Base-by-base conservation (phyloP, 1,140 invertebrate species). In the Ptiloglossa arizonensis region DNA sequence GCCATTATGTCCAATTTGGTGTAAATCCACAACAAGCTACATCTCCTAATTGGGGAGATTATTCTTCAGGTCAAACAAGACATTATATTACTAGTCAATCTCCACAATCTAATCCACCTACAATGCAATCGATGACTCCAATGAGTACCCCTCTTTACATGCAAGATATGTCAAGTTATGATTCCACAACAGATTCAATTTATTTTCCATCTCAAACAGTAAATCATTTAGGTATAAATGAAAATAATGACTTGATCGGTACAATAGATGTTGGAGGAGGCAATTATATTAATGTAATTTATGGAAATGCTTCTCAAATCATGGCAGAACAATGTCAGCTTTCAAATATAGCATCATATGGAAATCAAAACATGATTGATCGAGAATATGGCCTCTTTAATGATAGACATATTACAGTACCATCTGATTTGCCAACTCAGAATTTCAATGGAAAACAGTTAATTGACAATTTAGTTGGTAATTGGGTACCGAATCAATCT, bases 381-480 rank as follows among this genome's bases (percentile, higher is more conserved):
- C 86, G 91, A 50, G 90, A 92, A 35, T 93, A 93, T 59, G 91
- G 91, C 5, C 82, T 91, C 2, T 93, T 92, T 38, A 87, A 87
- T 19, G 89, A 88, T 62, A 89, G 90, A 52, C 89, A 88, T 52
- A 81, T 90, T 13, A 69, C 85, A 8, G 57, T 88, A 64, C 79
- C 85, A 27, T 79, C 89, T 62, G 89, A 87, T 59, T 29, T 72
- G 66, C 80, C 81, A 27, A 86, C 62, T 62, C 89, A 87, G 80
- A 91, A 72, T 73, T 86, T 88, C 76, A 92, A 93, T 84, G 90
- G 90, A 6, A 93, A 93, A 62, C 93, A 93, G 72, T 81, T 95
- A 44, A 95, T 97, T 63, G 96, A 97, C 79, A 96, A 96, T 91
- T 92, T 97, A 22, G 94, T 97, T 15, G 95, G 95, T n/a, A 97